Base-by-base conservation (phyloP, 2,113 vertebrate species). In the Scolopax mira region DNA sequence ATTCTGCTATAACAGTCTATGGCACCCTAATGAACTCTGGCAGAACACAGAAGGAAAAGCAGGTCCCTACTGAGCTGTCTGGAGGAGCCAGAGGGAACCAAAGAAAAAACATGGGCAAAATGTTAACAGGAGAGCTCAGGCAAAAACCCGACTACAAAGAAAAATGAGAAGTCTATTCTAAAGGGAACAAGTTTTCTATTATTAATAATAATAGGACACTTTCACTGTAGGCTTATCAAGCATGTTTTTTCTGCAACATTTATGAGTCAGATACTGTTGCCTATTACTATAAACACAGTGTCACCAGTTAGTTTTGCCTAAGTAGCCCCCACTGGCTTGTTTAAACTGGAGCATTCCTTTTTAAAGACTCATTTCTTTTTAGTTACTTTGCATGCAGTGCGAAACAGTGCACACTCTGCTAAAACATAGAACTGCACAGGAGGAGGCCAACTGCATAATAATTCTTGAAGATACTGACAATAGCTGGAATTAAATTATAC, bases 321-420 rank as follows among this genome's bases (percentile, higher is more conserved):
- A 93, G 79, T 64, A 94, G 81, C 54, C 85, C 66, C 70, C 54
- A 92, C 64, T 70, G 77, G 52, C 75, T 94, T 96, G 85, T 95
- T 96, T 96, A 93, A 95, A 93, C n/a, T 79, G 66, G 70, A 94
- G 41, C 66, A 93, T 94, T 96, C 84, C 78, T 93, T 92, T 95
- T 70, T 90, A 92, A 81, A 79, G 88, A 66, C 62, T 89, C 58
- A 61, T 86, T 95, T 58, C 54, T 85, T 64, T 88, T 91, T 35
- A 39, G 48, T 96, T 94, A 78, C 93, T 96, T 96, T 91, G 71
- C 81, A 90, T 88, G 71, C 60, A 57, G 35, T 18, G 55, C 3
- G 3, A 94, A 97, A 94, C 91, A 77, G 90, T 69, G 51, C 52
- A 91, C 3, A 25, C 58, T 74, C 80, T 57, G 79, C 91, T 97